These are phyloP conservation scores for Rhizoglyphus robini DNA, from an alignment of 1,140 invertebrate species.

Conservation along the genomic window DNA sequence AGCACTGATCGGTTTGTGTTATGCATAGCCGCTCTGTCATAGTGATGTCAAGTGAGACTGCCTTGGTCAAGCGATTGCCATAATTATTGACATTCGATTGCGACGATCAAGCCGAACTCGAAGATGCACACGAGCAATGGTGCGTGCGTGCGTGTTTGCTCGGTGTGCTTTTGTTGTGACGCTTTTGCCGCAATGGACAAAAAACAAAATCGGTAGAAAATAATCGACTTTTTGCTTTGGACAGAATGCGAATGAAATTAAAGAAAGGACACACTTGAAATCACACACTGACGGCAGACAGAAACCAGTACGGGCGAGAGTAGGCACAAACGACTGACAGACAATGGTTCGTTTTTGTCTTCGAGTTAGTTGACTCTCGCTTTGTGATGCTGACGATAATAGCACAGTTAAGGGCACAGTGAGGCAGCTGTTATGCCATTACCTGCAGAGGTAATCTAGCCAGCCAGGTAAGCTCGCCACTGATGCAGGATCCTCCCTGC, in stretches of 20 bases:
- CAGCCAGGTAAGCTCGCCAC: not conserved
- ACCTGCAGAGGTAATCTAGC: not conserved
- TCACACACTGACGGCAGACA: not conserved
- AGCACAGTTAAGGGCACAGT: not conserved
- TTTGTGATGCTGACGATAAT: slow-evolving; percentile 1
- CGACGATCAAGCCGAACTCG: too few relatives aligned
- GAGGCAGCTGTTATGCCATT: slow-evolving; percentile 6
- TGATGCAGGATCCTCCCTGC: slow-evolving; percentile 5
- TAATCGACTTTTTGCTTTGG: slow-evolving; percentile 5
- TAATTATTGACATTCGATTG: too few relatives aligned
- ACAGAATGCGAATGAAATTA: not conserved
- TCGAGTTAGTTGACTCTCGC: not conserved
- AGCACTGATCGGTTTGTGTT: too few relatives aligned
- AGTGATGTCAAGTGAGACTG: too few relatives aligned
- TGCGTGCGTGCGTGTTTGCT: slow-evolving; percentile 1
- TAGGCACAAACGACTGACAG: not conserved
- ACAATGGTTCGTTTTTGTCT: slow-evolving; percentile 8
- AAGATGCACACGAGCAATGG: too few relatives aligned
- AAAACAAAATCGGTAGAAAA: slow-evolving; percentile 1
- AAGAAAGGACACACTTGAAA: slow-evolving; percentile 11
- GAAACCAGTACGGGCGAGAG: not conserved
- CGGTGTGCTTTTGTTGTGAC: not conserved
- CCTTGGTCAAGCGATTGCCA: too few relatives aligned
- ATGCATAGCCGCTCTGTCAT: too few relatives aligned
- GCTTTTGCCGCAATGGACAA: not conserved